A percentile compares a stretch with the other conserved stretches of the same genome.
Conservation (phyloP, 37 sponge, comb jelly and placozoan species). For the Crambe crambe region DNA sequence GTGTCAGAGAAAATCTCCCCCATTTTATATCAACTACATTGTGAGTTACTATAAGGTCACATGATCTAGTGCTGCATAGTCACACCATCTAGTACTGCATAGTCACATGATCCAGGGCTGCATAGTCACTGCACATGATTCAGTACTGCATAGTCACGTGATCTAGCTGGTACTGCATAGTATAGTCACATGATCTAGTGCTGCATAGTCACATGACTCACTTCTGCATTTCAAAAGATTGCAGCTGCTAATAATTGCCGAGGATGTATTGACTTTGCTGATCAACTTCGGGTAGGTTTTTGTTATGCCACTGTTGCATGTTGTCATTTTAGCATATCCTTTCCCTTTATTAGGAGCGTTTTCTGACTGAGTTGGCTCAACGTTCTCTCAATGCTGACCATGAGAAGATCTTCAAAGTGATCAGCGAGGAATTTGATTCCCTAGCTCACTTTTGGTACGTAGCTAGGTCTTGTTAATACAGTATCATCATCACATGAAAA, state of each 20-base stretch:
- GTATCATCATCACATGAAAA: neutral
- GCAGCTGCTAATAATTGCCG: constrained; percentile 74
- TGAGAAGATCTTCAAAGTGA: constrained; percentile 31
- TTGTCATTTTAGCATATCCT: neutral
- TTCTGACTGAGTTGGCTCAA: constrained; percentile 20
- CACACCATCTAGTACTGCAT: neutral
- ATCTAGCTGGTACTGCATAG: neutral
- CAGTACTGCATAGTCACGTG: neutral
- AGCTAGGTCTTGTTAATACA: too few species aligned
- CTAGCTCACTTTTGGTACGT: constrained; percentile 46
- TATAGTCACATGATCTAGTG: neutral
- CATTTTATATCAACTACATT: constrained; percentile 58
- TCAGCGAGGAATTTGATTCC: constrained; percentile 43
- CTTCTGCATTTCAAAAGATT: constrained; percentile 32
- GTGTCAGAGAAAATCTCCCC: constrained; percentile 17
- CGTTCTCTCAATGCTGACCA: constrained; percentile 21
- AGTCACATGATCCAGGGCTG: neutral
- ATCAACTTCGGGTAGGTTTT: constrained; percentile 56
- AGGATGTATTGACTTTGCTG: constrained; percentile 57
- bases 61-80: neutral
- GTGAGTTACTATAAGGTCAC: constrained; percentile 33
- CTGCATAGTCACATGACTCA: neutral
- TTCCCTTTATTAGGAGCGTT: constrained; percentile 11
- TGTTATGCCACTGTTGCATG: neutral
- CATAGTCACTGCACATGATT: neutral